These are phyloP conservation scores for Drosophila yakuba DNA, from an alignment of 1,140 invertebrate genomes.

Conservation along the genomic window DNA sequence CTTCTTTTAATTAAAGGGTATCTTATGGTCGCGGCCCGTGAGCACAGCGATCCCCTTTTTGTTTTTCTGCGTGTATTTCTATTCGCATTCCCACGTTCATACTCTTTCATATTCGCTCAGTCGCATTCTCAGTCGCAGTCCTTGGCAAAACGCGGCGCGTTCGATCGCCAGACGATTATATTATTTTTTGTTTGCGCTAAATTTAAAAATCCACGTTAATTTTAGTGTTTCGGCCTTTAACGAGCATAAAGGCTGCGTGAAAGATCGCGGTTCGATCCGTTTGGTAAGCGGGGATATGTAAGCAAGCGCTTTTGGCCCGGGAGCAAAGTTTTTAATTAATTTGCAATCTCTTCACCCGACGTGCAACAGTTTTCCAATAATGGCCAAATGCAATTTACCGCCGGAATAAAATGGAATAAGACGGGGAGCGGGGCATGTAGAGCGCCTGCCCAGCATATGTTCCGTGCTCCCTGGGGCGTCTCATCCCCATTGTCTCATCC, in stretches of 20 bases:
- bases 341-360: constrained; percentile 66
- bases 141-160: constrained; percentile 56
- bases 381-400: constrained; percentile 72
- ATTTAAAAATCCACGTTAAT: constrained; percentile 35
- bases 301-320: constrained; percentile 9
- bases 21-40: too few relatives aligned
- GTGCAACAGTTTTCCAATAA: constrained; percentile 70
- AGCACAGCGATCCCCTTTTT: background rate
- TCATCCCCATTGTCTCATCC: constrained; percentile 31
- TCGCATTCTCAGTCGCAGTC: constrained; percentile 41
- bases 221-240: constrained; percentile 5
- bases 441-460: constrained; percentile 33
- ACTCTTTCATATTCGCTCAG: constrained; percentile 51
- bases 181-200: constrained; percentile 46
- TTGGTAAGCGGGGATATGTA: constrained; percentile 16
- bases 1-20: background rate
- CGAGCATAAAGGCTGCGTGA: background rate
- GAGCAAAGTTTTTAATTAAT: constrained; percentile 65
- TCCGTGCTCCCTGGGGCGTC: constrained; percentile 54
- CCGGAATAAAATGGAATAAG: constrained; percentile 39
- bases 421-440: background rate
- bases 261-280: constrained; percentile 14
- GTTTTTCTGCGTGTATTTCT: constrained; percentile 7
- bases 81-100: constrained; percentile 39
- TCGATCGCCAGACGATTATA: constrained; percentile 45